Conservation (phyloP, 2,797 vertebrate species). For the Sebastiscus tertius region DNA sequence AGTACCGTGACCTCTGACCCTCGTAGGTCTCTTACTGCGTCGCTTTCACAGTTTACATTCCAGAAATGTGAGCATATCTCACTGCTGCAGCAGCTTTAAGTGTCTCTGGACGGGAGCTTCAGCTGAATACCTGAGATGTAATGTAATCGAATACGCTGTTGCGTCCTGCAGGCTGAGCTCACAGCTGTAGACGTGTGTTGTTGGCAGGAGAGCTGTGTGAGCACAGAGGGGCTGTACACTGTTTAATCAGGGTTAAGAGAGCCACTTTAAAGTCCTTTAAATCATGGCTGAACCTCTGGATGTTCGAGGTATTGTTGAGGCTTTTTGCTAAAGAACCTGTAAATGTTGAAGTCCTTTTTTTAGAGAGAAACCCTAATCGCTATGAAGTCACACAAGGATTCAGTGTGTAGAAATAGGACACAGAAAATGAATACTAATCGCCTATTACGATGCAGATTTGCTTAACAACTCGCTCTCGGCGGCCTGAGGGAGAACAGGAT, state of each 20-base stretch:
- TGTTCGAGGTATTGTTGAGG: background rate
- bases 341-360: background rate
- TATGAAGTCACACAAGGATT: background rate
- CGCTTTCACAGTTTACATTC: background rate
- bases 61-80: background rate
- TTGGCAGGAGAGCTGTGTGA: constrained; percentile 2
- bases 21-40: background rate
- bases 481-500: constrained; percentile 55
- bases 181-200: constrained; percentile 7
- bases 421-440: constrained; percentile 70
- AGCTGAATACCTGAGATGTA: constrained; percentile 23
- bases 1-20: background rate
- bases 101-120: background rate
- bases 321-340: background rate
- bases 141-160: background rate
- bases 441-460: constrained; percentile 72
- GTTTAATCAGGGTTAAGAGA: constrained; percentile 10
- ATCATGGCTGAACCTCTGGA: background rate
- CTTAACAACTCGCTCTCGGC: constrained; percentile 52
- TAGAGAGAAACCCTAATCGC: background rate
- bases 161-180: constrained; percentile 6
- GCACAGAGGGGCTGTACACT: background rate
- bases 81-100: background rate
- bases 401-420: constrained; percentile 44
- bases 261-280: constrained; percentile 3